phyloP scores from a whole-genome alignment of 2,113 vertebrate species.

The Catagonus wagneri region DNA sequence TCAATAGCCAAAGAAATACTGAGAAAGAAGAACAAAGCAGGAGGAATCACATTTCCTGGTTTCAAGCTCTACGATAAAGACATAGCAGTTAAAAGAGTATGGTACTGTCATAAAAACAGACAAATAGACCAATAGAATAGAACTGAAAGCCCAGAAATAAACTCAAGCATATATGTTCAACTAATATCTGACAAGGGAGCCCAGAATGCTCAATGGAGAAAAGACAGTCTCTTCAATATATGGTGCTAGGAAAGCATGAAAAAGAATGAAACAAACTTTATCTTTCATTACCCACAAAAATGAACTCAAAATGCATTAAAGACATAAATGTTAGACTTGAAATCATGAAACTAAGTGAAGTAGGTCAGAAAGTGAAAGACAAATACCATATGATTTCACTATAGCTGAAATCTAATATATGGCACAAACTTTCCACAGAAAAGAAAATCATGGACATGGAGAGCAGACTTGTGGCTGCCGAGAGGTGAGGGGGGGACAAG shows the following conservation, averaged over 20 bases:
- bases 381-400: no score
- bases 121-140: background rate
- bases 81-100: background rate
- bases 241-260: background rate
- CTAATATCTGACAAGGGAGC: background rate
- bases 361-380: no score
- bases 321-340: background rate
- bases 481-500: no score
- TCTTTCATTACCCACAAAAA: background rate
- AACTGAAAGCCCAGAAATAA: background rate
- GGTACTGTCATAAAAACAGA: background rate
- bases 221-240: background rate
- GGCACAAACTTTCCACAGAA: no score
- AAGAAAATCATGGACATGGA: no score
- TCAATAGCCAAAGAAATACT: background rate
- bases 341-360: no score
- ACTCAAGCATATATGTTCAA: background rate
- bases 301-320: background rate
- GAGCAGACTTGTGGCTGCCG: no score
- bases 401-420: no score
- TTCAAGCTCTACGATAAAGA: background rate
- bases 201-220: background rate
- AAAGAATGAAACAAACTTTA: background rate
- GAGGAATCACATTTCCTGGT: background rate
- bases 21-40: background rate